phyloP scores from a whole-genome alignment of 2,797 vertebrate species.

The Hylomyscus alleni region DNA sequence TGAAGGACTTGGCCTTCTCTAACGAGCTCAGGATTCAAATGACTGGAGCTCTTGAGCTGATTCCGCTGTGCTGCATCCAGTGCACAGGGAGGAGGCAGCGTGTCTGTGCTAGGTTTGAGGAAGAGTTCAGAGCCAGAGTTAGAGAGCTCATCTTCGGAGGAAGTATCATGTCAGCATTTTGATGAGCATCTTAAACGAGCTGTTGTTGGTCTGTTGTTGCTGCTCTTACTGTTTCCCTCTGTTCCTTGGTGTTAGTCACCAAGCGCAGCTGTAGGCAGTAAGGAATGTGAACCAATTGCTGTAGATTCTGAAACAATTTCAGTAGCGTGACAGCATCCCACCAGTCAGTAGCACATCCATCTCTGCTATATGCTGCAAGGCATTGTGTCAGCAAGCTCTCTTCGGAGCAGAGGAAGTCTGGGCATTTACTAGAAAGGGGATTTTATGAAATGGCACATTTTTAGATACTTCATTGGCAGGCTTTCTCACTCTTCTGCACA shows the following conservation, averaged over 20 bases:
- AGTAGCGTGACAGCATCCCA: slow-evolving; percentile 9
- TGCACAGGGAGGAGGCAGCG: not conserved
- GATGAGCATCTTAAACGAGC: slow-evolving; percentile 30
- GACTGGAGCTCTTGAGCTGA: slow-evolving; percentile 28
- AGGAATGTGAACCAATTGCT: slow-evolving; percentile 44
- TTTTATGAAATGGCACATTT: slow-evolving; percentile 63
- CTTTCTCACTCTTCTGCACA: slow-evolving; percentile 51
- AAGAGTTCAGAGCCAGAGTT: not conserved
- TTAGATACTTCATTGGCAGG: slow-evolving; percentile 48
- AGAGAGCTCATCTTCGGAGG: not conserved
- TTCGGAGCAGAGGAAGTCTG: slow-evolving; percentile 72
- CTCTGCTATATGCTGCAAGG: slow-evolving; percentile 48
- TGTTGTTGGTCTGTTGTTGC: slow-evolving; percentile 29
- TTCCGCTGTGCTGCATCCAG: not conserved
- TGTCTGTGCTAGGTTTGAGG: not conserved
- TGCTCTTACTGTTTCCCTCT: not conserved
- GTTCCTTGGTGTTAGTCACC: slow-evolving; percentile 26
- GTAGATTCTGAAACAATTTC: slow-evolving; percentile 69
- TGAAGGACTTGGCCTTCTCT: slow-evolving; percentile 10
- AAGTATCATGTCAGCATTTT: not conserved
- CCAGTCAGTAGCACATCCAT: slow-evolving; percentile 15
- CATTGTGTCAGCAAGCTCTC: slow-evolving; percentile 65
- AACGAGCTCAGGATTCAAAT: not conserved
- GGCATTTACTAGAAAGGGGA: slow-evolving; percentile 46
- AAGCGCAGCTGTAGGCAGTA: slow-evolving; percentile 26